Base-by-base conservation (phyloP, 2,113 vertebrate genomes). In the Dipodomys ordii region DNA sequence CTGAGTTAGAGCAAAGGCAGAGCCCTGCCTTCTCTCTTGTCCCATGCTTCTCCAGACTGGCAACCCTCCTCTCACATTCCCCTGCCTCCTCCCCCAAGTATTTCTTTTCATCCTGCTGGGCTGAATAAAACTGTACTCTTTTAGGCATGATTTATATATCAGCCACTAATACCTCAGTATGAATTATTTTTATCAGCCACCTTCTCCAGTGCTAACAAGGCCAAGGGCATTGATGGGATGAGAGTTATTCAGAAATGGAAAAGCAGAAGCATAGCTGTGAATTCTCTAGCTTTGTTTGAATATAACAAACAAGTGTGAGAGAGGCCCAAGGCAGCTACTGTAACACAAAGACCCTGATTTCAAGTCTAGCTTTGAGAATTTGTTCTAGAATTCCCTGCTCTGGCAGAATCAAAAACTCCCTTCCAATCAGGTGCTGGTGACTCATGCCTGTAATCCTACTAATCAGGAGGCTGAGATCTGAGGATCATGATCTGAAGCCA, bases 101-200 rank as follows among this genome's bases (percentile, higher is more conserved):
- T 65, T 92, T 35, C 35, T 69, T n/a, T 27, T 78, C 16, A 7
- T 9, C 25, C 81, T 46, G 35, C 57, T 30, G 0, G 20, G 30
- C 49, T 22, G 49, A 27, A 53, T 4, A 49, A 32, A 30, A 77
- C 20, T 27, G 20, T 44, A n/a, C 19, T 3, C 35, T 76, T 22
- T 71, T 23, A 92, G 32, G 39, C 60, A 73, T 60, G 22, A 15
- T 92, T 88, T 76, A 65, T 90, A 28, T 67, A n/a, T 73, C 39
- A 32, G 76, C 86, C 68, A 23, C 35, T 88, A 86, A 77, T 19
- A 87, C n/a, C 2, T 65, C 39, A 92, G 60, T n/a, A 90, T 94
- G 46, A 89, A 88, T 79, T 82, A 30, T 53, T 79, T 67, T 87
- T 53, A 35, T 8, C n/a, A 39, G 22, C 5, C 87, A 39, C 28